Evolutionary conservation across 2,797 vertebrate genomes (phyloP).

Genomic region (Nasua narica): DNA sequence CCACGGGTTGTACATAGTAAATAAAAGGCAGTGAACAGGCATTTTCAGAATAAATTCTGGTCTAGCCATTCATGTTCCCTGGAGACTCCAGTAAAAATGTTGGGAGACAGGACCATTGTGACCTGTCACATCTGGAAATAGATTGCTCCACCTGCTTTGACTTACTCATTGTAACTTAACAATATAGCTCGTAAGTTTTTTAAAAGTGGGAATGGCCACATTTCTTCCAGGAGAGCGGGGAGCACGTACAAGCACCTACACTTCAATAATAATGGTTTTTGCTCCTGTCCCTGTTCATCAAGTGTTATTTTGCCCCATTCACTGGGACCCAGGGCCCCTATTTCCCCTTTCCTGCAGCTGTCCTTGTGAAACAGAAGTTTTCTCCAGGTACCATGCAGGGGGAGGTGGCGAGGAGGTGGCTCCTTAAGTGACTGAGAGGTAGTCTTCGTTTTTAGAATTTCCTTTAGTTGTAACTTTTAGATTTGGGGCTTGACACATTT

Average conservation of each 20-base stretch:
- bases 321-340: neutral
- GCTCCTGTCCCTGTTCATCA: neutral
- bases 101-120: neutral
- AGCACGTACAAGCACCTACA: neutral
- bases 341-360: accelerated
- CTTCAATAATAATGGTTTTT: neutral
- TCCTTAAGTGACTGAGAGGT: neutral
- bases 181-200: neutral
- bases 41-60: neutral
- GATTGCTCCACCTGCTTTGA: neutral
- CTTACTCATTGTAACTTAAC: neutral
- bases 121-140: neutral
- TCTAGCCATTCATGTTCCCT: neutral
- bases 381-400: neutral
- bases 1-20: neutral
- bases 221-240: neutral
- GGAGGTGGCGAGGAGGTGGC: accelerated
- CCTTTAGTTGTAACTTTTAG: neutral
- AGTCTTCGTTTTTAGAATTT: neutral
- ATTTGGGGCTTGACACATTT: neutral
- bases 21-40: neutral
- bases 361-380: neutral
- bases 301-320: neutral
- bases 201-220: neutral
- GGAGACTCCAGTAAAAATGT: neutral